Evolutionary conservation across 1,140 invertebrate genomes (phyloP), one percentile per base, ranked within the genome.

Genomic region (Listronotus bonariensis): DNA sequence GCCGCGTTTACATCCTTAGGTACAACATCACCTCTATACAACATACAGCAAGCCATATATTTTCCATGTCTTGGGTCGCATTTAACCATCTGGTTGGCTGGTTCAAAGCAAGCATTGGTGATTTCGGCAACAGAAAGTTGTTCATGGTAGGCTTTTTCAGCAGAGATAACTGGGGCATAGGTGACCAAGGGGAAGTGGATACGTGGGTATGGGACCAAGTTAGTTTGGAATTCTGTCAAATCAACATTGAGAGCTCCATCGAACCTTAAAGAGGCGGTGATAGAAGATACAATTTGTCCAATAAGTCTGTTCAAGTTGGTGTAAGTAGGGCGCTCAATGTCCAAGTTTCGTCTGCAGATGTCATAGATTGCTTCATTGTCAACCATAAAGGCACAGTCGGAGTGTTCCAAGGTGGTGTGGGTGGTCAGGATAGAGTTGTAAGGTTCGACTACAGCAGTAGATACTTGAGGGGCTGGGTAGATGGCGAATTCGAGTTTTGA

Each of bases 1-100:
- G 92, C 90, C n/a, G 90, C 89, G 76, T 93, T 93, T 1, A 94
- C 91, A 76, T 93, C 92, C 74, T 94, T 95, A 0, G 92, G 87
- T n/a, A 85, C 83, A 17, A 85, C 84, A 71, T 85, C 84, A 26
- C 84, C 84, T 73, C 84, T 80, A 65, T 14, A 70, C 10, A 65
- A 41, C 45, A 85, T 88, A 83, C 89, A 87, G 82, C 92, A 92
- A 20, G 91, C 90, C 92, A 95, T 93, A 84, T 92, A 94, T 75
- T 94, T 94, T 67, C 92, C 92, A 78, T 92, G 88, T 71, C 91
- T 85, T 10, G 92, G 92, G 77, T 94, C 91, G 79, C 92, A 93
- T 79, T 93, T 94, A n/a, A 94, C 92, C 92, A 94, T 93, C 83
- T 94, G 92, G 82, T 92, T 94, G 72, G 88, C 87, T 38, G 91